phyloP scores from a whole-genome alignment of 2,113 vertebrate genomes.

The Pachypanchax playfairii region DNA sequence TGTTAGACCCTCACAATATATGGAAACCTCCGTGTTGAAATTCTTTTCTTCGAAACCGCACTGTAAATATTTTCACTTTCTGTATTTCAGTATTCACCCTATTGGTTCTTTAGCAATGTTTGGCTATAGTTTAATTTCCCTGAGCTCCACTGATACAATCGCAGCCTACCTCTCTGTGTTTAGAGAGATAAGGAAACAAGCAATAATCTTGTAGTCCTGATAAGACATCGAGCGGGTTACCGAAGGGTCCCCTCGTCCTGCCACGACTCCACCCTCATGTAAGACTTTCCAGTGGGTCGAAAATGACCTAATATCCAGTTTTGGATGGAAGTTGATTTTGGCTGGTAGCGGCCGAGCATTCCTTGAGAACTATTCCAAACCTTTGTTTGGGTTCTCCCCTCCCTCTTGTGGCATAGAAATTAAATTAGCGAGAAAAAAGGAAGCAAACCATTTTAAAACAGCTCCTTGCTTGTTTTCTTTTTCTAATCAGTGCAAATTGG shows the following conservation, averaged over 20 bases:
- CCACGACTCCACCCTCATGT: constrained; percentile 44
- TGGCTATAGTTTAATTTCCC: constrained; percentile 73
- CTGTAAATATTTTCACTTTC: constrained; percentile 78
- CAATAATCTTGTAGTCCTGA: constrained; percentile 57
- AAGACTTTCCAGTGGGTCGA: constrained; percentile 48
- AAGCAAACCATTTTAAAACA: constrained; percentile 32
- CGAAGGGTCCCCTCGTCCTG: constrained; percentile 46
- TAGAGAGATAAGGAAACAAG: constrained; percentile 76
- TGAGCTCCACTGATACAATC: constrained; percentile 74
- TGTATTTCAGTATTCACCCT: constrained; percentile 37
- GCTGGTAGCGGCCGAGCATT: constrained; percentile 46
- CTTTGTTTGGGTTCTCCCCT: constrained; percentile 30
- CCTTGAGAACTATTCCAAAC: constrained; percentile 44
- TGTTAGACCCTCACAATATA: constrained; percentile 73
- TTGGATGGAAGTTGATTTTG: constrained; percentile 75
- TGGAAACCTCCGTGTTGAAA: constrained; percentile 73
- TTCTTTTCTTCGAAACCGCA: constrained; percentile 52
- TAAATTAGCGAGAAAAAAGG: constrained; percentile 40
- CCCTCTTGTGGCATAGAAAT: constrained; percentile 38
- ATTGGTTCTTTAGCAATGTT: constrained; percentile 51
- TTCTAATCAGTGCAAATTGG: constrained; percentile 11
- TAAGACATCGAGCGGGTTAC: constrained; percentile 60
- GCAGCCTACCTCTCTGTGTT: constrained; percentile 66
- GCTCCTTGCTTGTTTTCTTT: constrained; percentile 20
- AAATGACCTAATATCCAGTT: constrained; percentile 65